Percentiles rank a stretch among this genome's conserved stretches.
These are phyloP conservation scores for Hydrochoerus hydrochaeris DNA, from an alignment of 2,113 vertebrate species.

Conservation along the genomic window DNA sequence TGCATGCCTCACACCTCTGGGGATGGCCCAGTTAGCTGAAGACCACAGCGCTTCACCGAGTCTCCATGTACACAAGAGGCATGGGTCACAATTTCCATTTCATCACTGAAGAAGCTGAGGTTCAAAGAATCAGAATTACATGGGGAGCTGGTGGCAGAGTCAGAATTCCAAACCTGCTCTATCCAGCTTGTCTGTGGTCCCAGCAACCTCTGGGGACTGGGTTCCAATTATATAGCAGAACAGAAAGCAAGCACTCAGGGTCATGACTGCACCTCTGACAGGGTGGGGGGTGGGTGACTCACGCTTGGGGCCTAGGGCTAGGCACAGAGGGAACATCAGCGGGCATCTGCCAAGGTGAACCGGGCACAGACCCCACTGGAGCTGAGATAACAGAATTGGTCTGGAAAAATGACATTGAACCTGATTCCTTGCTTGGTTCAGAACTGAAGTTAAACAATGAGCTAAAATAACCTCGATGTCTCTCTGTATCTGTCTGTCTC, in stretches of 20 bases:
- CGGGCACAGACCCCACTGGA: not conserved
- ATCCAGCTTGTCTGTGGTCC: not conserved
- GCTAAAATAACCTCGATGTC: not conserved
- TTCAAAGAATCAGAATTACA: not conserved
- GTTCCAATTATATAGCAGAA: not conserved
- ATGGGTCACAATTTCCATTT: not conserved
- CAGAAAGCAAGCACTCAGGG: not conserved
- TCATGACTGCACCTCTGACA: not conserved
- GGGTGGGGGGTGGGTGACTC: too few species aligned
- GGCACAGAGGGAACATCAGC: not conserved
- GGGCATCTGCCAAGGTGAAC: not conserved
- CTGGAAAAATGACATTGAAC: conserved; percentile 6
- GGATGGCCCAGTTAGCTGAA: not conserved
- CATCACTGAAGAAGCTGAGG: too few species aligned
- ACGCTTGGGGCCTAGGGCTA: too few species aligned
- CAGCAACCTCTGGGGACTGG: not conserved
- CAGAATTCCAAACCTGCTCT: not conserved
- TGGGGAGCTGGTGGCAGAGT: not conserved
- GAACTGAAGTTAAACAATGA: not conserved
- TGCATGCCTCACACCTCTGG: too few species aligned
- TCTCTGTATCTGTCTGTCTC: not conserved
- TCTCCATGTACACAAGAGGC: not conserved
- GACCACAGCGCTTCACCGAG: not conserved
- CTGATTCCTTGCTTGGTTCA: conserved; percentile 11
- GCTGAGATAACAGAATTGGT: not conserved